These are phyloP conservation scores for Caenorhabditis wallacei DNA, from an alignment of 2,888 invertebrate species.

Conservation along the genomic window DNA sequence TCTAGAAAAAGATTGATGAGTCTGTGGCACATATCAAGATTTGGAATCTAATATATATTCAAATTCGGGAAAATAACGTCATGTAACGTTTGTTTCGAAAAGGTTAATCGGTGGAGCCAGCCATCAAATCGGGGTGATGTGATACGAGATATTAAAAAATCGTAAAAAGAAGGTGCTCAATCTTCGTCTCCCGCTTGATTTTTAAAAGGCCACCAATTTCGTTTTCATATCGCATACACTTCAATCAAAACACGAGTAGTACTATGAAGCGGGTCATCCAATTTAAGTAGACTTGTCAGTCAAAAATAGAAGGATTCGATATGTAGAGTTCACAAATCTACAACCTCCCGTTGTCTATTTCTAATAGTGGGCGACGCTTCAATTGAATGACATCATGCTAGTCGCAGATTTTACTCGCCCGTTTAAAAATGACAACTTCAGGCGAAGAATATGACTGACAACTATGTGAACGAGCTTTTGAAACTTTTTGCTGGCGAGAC, in stretches of 20 bases:
- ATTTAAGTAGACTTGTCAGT: conserved; percentile 35
- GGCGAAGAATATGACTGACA: conserved; percentile 29
- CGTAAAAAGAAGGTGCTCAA: background rate
- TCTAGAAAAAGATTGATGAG: conserved; percentile 16
- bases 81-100: conserved; percentile 1
- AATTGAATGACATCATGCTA: conserved; percentile 54
- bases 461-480: conserved; percentile 14
- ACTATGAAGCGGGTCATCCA: background rate
- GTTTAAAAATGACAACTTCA: conserved; percentile 37
- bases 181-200: conserved; percentile 9
- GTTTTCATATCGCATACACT: conserved; percentile 25
- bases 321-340: conserved; percentile 57
- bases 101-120: background rate
- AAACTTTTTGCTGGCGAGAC: background rate
- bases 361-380: conserved; percentile 53
- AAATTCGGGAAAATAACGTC: conserved; percentile 10
- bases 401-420: conserved; percentile 11
- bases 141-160: conserved; percentile 4
- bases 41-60: conserved; percentile 3
- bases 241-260: conserved; percentile 35
- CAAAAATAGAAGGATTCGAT: conserved; percentile 49
- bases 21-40: background rate
- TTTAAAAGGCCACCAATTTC: conserved; percentile 19
- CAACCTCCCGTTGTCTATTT: conserved; percentile 29
- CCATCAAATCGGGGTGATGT: background rate